Base-by-base conservation (phyloP, 2,888 invertebrate genomes). In the Crepidodera aurea region DNA sequence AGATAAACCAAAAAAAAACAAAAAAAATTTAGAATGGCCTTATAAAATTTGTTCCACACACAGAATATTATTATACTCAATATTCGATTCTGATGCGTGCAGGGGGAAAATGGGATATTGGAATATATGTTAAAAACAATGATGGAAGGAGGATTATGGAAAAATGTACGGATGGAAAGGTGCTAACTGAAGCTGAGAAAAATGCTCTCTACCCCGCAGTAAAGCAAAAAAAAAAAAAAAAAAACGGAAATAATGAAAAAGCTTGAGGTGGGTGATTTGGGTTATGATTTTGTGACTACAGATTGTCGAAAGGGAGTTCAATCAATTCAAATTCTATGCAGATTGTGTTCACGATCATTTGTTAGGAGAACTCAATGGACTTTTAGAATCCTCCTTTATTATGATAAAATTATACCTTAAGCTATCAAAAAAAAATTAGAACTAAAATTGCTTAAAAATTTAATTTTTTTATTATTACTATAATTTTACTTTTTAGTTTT, bases 141-240 rank as follows among this genome's bases (percentile, higher is more conserved):
- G 12, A 39, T 22, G 51, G 44, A 32, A 15, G 22, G 40, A 56
- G 16, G 16, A 42, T 22, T 13, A 32, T 10, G 13, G 8, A 13
- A 19, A 25, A 37, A 10, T 8, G 19, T 22, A 4, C 3, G 22
- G 2, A 54, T 68, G 63, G 67, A 61, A 51, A 67, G 66, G 63
- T 68, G 70, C 66, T 66, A 67, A 62, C 67, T 61, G 29, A 44
- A 55, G 42, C 54, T 59, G 46, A 53, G 55, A 74, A 72, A 78
- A 80, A 83, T 80, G 85, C 86, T 87, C 86, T 87, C 87, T 87
- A 87, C 87, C 87, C 87, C 85, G 86, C 85, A 83, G 81, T 83
- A 82, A 75, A 77, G 81, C 72, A 73, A 72, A 71, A 65, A 71
- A 73, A 71, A 64, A 66, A 60, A 62, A 65, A 62, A 65, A 68